These are phyloP conservation scores for Dicentrarchus labrax DNA, from an alignment of 2,113 vertebrate species.

Conservation along the genomic window DNA sequence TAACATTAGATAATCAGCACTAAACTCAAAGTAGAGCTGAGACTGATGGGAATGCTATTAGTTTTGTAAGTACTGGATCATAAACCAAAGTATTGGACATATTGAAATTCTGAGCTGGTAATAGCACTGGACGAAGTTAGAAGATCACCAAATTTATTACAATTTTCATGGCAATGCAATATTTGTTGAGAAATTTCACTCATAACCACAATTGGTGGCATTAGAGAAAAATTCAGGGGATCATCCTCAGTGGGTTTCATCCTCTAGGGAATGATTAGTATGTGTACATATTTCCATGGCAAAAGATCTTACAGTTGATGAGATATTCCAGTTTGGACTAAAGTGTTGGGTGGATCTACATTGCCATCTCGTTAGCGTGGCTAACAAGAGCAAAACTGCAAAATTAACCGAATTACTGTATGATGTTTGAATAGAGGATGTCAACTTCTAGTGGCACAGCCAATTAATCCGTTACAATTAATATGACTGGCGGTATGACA, in stretches of 20 bases:
- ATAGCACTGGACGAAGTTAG: too few species aligned
- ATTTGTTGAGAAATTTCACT: background rate
- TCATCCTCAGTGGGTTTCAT: too few species aligned
- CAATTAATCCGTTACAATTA: background rate
- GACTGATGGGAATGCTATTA: background rate
- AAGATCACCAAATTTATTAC: background rate
- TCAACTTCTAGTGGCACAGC: background rate
- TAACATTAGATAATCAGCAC: background rate
- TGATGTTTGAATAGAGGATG: background rate
- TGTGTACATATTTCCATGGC: background rate
- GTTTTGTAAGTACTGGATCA: background rate
- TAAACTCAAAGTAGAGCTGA: background rate
- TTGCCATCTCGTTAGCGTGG: too few species aligned
- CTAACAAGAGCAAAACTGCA: too few species aligned
- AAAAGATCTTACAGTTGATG: background rate
- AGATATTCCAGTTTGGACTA: background rate
- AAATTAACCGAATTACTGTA: background rate
- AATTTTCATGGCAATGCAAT: background rate
- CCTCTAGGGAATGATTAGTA: too few species aligned
- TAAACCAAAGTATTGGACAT: background rate
- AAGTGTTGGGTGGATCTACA: background rate
- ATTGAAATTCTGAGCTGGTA: too few species aligned
- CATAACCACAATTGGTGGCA: background rate
- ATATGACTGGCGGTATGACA: background rate
- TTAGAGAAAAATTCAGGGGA: background rate